A percentile compares a stretch with the other conserved stretches of the same genome.
Evolutionary conservation across 1,140 invertebrate genomes (phyloP).

Genomic region (Papilio aristodemus): DNA sequence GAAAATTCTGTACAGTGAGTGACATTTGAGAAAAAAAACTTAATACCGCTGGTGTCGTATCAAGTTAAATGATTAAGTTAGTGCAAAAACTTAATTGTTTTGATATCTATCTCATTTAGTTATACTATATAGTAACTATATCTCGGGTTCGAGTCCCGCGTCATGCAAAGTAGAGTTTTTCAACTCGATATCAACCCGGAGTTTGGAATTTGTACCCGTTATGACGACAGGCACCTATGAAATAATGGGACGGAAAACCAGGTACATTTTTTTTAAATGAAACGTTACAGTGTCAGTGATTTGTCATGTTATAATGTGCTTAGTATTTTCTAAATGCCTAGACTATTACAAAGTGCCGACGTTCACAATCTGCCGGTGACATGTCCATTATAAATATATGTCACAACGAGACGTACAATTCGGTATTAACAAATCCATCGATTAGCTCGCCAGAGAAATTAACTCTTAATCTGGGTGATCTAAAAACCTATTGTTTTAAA

Average conservation of each 20-base stretch:
- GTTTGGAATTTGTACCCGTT: no score
- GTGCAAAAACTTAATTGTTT: background rate
- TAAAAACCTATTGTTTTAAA: constrained; percentile 29
- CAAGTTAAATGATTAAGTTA: background rate
- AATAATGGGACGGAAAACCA: no score
- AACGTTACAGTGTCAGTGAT: no score
- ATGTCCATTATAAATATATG: background rate
- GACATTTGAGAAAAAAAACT: background rate
- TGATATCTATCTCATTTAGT: background rate
- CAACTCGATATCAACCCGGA: no score
- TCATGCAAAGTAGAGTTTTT: no score
- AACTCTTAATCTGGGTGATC: constrained; percentile 19
- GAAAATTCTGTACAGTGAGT: background rate
- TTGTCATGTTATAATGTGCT: no score
- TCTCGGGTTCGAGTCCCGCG: no score
- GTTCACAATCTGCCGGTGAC: background rate
- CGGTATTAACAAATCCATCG: background rate
- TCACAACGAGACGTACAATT: background rate
- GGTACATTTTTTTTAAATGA: no score
- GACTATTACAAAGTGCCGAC: background rate
- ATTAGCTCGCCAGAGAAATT: constrained; percentile 18
- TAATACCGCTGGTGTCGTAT: background rate
- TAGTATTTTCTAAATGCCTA: no score
- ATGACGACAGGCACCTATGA: no score
- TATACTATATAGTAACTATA: background rate